These are phyloP conservation scores for Drosophila monieri DNA, from an alignment of 2,888 invertebrate genomes.

Conservation along the genomic window DNA sequence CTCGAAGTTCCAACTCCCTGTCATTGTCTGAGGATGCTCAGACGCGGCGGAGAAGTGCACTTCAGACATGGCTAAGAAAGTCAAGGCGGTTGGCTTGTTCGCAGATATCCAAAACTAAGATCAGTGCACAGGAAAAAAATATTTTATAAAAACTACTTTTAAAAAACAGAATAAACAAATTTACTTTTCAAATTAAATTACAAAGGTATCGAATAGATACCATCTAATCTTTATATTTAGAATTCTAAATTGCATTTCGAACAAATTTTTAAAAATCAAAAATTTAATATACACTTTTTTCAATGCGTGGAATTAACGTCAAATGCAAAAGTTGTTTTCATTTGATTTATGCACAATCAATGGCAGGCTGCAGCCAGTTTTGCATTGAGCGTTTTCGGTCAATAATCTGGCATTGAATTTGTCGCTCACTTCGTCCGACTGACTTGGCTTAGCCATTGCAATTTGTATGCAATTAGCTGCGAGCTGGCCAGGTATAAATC, in stretches of 20 bases:
- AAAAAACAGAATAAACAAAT: not conserved
- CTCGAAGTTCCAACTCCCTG: constrained; percentile 7
- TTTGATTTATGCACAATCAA: constrained; percentile 66
- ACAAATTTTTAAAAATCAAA: not conserved
- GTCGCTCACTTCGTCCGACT: constrained; percentile 29
- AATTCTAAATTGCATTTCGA: too few relatives aligned
- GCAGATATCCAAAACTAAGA: constrained; percentile 21
- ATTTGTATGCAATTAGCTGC: constrained; percentile 67
- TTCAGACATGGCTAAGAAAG: constrained; percentile 60
- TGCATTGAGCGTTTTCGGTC: constrained; percentile 55
- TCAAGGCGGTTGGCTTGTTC: constrained; percentile 65
- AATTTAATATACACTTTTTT: constrained; percentile 1
- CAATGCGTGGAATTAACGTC: constrained; percentile 30
- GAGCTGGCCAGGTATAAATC: constrained; percentile 51
- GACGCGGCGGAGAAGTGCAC: constrained; percentile 25
- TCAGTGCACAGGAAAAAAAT: constrained; percentile 17
- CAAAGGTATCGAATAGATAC: too few relatives aligned
- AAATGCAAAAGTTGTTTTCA: constrained; percentile 62
- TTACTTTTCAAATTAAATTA: too few relatives aligned
- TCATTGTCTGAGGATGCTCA: constrained; percentile 40
- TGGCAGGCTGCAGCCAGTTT: constrained; percentile 45
- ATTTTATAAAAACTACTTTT: not conserved
- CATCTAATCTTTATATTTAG: too few relatives aligned
- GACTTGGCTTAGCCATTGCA: constrained; percentile 50
- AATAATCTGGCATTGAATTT: constrained; percentile 61